phyloP scores from a whole-genome alignment of 2,113 vertebrate species.

The Peromyscus californicus region DNA sequence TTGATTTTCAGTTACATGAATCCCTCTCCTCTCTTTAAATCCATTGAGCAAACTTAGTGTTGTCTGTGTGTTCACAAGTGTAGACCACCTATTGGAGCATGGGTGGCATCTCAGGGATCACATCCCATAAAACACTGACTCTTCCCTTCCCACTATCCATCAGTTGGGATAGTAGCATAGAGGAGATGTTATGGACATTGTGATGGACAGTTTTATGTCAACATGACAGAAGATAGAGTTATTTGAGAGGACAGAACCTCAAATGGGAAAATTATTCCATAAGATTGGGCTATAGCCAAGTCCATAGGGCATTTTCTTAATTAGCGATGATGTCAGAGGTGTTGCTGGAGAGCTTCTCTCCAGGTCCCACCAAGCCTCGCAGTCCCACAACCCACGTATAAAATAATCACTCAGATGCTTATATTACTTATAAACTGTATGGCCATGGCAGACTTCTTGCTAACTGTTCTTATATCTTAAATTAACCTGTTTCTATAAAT shows the following conservation, averaged over 20 bases:
- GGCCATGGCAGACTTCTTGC: too few relatives aligned
- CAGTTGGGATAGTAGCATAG: background rate
- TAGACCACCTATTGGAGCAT: background rate
- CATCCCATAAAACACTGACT: background rate
- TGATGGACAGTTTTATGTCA: background rate
- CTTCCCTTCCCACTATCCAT: background rate
- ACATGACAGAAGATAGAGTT: background rate
- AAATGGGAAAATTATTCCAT: background rate
- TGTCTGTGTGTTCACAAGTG: background rate
- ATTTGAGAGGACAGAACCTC: background rate
- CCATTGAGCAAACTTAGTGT: background rate
- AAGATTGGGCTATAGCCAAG: too few relatives aligned
- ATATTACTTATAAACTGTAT: too few relatives aligned
- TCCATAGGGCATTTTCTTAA: background rate
- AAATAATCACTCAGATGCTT: too few relatives aligned
- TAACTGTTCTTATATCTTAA: too few relatives aligned
- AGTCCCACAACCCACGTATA: too few relatives aligned
- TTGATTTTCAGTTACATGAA: background rate
- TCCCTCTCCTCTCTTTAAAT: background rate
- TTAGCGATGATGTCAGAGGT: background rate
- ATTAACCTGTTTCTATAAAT: too few relatives aligned
- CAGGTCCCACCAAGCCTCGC: too few relatives aligned
- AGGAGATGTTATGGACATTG: background rate
- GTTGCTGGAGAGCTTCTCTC: too few relatives aligned
- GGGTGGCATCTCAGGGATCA: too few relatives aligned